Evolutionary conservation across 1,140 invertebrate species (phyloP).

Genomic region (Carcinoscorpius rotundicauda): DNA sequence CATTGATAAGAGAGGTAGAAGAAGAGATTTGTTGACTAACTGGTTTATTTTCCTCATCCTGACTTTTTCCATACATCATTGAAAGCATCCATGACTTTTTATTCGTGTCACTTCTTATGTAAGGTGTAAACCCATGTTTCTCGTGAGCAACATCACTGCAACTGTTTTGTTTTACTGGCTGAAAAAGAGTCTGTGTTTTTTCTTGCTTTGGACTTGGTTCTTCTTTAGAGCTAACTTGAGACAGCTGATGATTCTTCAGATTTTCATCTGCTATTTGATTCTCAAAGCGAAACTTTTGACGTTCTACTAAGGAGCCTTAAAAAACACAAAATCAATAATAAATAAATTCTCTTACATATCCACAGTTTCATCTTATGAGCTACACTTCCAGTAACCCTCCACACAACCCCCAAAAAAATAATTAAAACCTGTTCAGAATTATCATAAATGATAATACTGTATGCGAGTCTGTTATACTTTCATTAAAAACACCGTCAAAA

Average conservation of each 20-base stretch:
- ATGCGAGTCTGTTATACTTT: too few species aligned
- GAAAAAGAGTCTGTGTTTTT: background rate
- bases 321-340: too few species aligned
- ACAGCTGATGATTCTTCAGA: slow-evolving; percentile 1
- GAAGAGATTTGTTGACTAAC: background rate
- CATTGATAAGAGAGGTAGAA: background rate
- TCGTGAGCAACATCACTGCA: slow-evolving; percentile 7
- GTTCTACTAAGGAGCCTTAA: slow-evolving; percentile 9
- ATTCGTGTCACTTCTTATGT: slow-evolving; percentile 22
- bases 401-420: too few species aligned
- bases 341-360: too few species aligned
- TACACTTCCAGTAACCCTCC: too few species aligned
- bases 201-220: background rate
- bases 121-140: background rate
- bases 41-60: slow-evolving; percentile 7
- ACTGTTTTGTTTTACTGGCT: slow-evolving; percentile 1
- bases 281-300: slow-evolving; percentile 14
- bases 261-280: slow-evolving; percentile 14
- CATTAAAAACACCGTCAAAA: too few species aligned
- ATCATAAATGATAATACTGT: too few species aligned
- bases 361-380: too few species aligned
- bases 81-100: slow-evolving; percentile 50
- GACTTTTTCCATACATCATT: slow-evolving; percentile 34
- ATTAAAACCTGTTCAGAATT: too few species aligned
- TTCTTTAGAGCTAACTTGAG: background rate